Percentiles rank a stretch among this genome's conserved stretches.
Evolutionary conservation across 2,113 vertebrate genomes (phyloP).

Genomic region (Canis aureus): DNA sequence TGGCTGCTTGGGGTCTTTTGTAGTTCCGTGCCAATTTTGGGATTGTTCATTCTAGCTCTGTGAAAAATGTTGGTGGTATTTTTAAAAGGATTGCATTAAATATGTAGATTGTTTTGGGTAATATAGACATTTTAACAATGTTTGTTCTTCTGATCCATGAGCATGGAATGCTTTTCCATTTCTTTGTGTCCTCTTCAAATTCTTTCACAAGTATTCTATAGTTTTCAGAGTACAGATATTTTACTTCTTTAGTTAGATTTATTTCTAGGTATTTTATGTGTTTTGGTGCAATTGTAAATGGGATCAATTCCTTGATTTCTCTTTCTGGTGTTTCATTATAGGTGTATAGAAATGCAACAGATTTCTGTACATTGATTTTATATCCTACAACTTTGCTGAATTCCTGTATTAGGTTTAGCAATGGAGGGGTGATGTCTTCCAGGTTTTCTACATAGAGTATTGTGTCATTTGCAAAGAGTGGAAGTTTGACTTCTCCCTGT

Average conservation of each 20-base stretch:
- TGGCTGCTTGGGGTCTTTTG: not conserved
- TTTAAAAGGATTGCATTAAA: not conserved
- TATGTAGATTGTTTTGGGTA: not conserved
- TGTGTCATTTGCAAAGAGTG: not conserved
- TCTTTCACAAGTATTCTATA: not conserved
- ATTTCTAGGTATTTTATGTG: not conserved
- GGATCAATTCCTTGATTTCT: not conserved
- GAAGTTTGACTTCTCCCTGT: not conserved
- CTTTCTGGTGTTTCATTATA: not conserved
- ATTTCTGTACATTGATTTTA: not conserved
- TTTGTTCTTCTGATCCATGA: not conserved
- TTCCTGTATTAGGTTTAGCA: not conserved
- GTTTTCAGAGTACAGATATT: not conserved
- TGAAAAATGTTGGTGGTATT: not conserved
- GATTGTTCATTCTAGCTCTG: not conserved
- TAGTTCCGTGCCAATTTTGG: not conserved
- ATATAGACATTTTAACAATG: not conserved
- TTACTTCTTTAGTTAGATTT: not conserved
- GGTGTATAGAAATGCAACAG: not conserved
- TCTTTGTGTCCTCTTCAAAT: not conserved
- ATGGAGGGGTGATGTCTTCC: not conserved
- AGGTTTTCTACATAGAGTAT: not conserved
- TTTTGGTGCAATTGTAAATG: not conserved
- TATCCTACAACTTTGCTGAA: not conserved
- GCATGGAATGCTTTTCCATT: not conserved